phyloP scores from a whole-genome alignment of 2,797 vertebrate species.

The Miichthys miiuy region DNA sequence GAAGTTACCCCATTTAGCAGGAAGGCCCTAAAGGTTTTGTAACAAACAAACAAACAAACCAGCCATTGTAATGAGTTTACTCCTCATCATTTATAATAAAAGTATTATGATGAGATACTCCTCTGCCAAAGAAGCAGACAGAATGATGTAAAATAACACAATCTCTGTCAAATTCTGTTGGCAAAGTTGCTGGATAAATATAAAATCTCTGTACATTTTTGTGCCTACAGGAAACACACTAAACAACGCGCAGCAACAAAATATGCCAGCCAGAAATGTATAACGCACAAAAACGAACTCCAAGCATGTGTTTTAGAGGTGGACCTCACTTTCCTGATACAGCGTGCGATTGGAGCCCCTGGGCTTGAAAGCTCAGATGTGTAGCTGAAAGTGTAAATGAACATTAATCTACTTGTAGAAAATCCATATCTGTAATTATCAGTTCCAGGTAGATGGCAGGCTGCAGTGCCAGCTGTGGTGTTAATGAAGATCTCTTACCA shows the following conservation, averaged over 20 bases:
- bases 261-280: background rate
- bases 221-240: background rate
- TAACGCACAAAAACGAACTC: background rate
- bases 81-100: background rate
- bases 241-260: background rate
- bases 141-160: background rate
- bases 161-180: background rate
- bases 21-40: background rate
- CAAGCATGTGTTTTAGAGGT: background rate
- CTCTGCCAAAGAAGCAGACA: conserved; percentile 9
- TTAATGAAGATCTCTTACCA: conserved; percentile 57
- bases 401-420: conserved; percentile 20
- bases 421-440: conserved; percentile 46
- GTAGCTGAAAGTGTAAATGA: conserved; percentile 34
- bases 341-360: background rate
- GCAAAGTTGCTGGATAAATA: conserved; percentile 6
- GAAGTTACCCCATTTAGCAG: background rate
- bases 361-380: background rate
- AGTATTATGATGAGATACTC: background rate
- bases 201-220: background rate
- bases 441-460: conserved; percentile 44
- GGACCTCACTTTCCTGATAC: background rate
- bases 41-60: background rate
- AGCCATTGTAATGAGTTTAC: background rate
- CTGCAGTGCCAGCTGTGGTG: conserved; percentile 47